Evolutionary conservation across 2,888 invertebrate genomes (phyloP).

Genomic region (Eupithecia centaureata): DNA sequence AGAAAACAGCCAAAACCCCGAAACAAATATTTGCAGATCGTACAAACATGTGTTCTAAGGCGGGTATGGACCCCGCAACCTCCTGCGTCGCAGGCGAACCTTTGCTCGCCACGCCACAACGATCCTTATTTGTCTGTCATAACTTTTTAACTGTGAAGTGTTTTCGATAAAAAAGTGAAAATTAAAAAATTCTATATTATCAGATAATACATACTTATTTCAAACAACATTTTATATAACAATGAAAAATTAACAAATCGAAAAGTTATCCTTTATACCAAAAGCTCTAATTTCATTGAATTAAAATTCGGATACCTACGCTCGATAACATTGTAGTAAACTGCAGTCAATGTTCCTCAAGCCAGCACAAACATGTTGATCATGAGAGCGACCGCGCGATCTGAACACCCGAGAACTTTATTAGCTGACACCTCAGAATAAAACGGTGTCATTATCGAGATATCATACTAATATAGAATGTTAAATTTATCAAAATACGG

Average conservation of each 20-base stretch:
- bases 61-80: no score
- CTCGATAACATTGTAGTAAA: slow-evolving; percentile 45
- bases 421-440: slow-evolving; percentile 71
- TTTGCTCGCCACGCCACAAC: no score
- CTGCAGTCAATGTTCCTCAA: neutral
- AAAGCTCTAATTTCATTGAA: neutral
- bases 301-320: neutral
- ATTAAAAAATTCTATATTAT: neutral
- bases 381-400: slow-evolving; percentile 37
- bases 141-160: no score
- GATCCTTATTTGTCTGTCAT: no score
- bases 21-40: no score
- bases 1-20: no score
- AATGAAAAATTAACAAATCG: no score
- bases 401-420: slow-evolving; percentile 57
- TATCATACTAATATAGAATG: slow-evolving; percentile 77
- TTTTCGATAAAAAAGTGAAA: no score
- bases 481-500: slow-evolving; percentile 77
- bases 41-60: no score
- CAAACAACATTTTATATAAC: neutral
- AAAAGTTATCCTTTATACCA: no score
- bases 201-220: neutral
- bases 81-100: no score
- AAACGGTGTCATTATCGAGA: slow-evolving; percentile 73
- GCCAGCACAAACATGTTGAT: neutral